These are phyloP conservation scores for Gasterosteus aculeatus DNA, from an alignment of 2,113 vertebrate species.

Conservation along the genomic window DNA sequence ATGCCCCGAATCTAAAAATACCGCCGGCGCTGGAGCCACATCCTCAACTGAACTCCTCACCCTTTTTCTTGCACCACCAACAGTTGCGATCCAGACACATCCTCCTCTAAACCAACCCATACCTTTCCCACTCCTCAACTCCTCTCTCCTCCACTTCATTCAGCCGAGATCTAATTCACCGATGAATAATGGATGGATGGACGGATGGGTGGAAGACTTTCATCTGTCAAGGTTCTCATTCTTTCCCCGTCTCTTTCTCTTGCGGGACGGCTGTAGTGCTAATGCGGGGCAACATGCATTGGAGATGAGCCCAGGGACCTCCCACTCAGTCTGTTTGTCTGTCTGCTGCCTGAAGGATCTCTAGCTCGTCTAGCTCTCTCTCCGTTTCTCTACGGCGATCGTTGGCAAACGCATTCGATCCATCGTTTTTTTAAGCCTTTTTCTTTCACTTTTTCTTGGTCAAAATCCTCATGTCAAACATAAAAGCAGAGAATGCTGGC, in stretches of 20 bases:
- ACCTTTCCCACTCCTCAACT: constrained; percentile 20
- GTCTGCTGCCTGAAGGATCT: constrained; percentile 77
- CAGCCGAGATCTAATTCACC: constrained; percentile 79
- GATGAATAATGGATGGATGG: constrained; percentile 81
- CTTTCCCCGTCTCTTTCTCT: constrained; percentile 57
- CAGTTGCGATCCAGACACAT: constrained; percentile 28
- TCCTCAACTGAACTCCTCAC: constrained; percentile 55
- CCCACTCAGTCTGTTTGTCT: constrained; percentile 82
- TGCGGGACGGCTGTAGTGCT: constrained; percentile 70
- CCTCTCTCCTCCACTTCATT: constrained; percentile 57
- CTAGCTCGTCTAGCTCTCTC: constrained; percentile 20
- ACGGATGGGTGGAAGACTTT: constrained; percentile 71
- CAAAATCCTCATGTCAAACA: constrained; percentile 9
- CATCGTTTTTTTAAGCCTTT: background rate
- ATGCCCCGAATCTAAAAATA: constrained; percentile 49
- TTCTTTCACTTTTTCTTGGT: background rate
- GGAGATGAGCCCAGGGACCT: constrained; percentile 85
- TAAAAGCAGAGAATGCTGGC: background rate
- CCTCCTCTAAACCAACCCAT: constrained; percentile 14
- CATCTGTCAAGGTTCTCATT: constrained; percentile 71
- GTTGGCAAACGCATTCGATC: constrained; percentile 12
- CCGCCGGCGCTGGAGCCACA: constrained; percentile 14
- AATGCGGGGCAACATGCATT: constrained; percentile 79
- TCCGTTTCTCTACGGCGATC: constrained; percentile 23
- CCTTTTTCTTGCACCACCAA: constrained; percentile 25